phyloP scores from a whole-genome alignment of 2,113 vertebrate species.

The Oncorhynchus kisutch region DNA sequence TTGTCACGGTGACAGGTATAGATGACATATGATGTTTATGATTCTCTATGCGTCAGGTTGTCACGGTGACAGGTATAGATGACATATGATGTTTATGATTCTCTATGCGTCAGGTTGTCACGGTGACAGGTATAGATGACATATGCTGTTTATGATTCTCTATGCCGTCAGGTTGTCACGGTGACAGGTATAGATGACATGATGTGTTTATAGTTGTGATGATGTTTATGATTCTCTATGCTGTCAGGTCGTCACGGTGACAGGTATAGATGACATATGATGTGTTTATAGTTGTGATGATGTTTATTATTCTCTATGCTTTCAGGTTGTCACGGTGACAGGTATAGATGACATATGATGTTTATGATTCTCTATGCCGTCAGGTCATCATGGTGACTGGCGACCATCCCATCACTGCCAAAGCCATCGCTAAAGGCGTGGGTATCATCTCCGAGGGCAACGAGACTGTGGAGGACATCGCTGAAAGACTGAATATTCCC shows the following conservation, averaged over 20 bases:
- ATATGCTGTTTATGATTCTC: background rate
- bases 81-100: background rate
- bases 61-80: slow-evolving; percentile 82
- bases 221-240: background rate
- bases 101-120: slow-evolving; percentile 80
- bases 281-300: background rate
- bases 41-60: slow-evolving; percentile 73
- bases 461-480: slow-evolving; percentile 93
- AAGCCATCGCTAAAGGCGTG: slow-evolving; percentile 92
- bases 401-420: slow-evolving; percentile 93
- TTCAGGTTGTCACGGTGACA: slow-evolving; percentile 93
- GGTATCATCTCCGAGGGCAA: slow-evolving; percentile 93
- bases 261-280: slow-evolving; percentile 24
- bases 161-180: slow-evolving; percentile 84
- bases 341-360: background rate
- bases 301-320: background rate
- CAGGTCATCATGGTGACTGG: slow-evolving; percentile 96
- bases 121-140: slow-evolving; percentile 76
- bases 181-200: slow-evolving; percentile 67
- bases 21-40: background rate
- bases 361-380: background rate
- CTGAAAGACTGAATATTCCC: slow-evolving; percentile 87
- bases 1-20: slow-evolving; percentile 89
- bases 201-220: background rate
- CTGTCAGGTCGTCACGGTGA: slow-evolving; percentile 91